These are phyloP conservation scores for Hippocampus zosterae DNA, from an alignment of 2,113 vertebrate genomes.

Conservation along the genomic window DNA sequence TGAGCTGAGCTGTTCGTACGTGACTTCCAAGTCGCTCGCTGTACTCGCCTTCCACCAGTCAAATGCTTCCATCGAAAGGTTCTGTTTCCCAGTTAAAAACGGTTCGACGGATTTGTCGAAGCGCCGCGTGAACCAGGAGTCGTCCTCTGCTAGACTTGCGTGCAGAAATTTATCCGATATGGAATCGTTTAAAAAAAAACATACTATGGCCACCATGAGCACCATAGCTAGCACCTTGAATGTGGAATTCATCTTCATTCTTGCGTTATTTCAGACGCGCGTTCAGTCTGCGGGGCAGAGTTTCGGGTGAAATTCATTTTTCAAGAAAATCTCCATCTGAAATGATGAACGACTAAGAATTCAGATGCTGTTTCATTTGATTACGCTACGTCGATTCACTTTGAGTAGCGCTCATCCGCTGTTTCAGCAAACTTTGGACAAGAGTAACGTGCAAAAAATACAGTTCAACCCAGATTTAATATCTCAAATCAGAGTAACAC, in stretches of 20 bases:
- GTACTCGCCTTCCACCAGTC: constrained; percentile 44
- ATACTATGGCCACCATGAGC: neutral
- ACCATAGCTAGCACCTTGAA: neutral
- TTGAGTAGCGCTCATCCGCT: neutral
- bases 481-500: too few relatives aligned
- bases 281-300: neutral
- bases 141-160: neutral
- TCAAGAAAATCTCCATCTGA: neutral
- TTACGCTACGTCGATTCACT: neutral
- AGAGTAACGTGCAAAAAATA: too few relatives aligned
- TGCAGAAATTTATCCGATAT: neutral
- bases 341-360: neutral
- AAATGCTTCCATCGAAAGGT: neutral
- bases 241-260: neutral
- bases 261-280: too few relatives aligned
- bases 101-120: constrained; percentile 4
- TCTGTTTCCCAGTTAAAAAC: constrained; percentile 1
- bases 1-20: neutral
- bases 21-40: neutral
- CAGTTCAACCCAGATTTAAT: too few relatives aligned
- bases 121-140: neutral
- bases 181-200: neutral
- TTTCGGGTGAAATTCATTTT: neutral
- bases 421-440: too few relatives aligned
- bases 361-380: neutral